Evolutionary conservation across 2,113 vertebrate genomes (phyloP).

Genomic region (Tetrax tetrax): DNA sequence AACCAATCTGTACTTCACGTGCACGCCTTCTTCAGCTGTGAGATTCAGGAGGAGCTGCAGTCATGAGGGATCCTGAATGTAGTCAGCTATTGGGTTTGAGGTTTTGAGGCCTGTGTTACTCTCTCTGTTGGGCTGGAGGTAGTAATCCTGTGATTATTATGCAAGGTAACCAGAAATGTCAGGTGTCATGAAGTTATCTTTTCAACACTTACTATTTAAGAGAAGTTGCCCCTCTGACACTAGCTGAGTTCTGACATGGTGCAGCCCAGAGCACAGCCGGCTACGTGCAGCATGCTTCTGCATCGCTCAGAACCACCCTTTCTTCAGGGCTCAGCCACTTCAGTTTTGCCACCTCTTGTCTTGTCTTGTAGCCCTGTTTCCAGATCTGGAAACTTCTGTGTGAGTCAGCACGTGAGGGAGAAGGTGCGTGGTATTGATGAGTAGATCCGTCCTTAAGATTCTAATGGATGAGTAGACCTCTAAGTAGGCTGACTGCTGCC

Average conservation of each 20-base stretch:
- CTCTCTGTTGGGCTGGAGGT: neutral
- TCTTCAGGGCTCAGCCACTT: neutral
- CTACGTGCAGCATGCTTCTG: fast-evolving
- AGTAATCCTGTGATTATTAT: neutral
- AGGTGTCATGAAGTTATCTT: neutral
- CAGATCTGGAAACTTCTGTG: neutral
- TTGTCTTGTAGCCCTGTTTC: neutral
- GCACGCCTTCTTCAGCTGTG: fast-evolving
- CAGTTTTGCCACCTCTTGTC: neutral
- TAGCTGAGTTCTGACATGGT: neutral
- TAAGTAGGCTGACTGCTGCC: neutral
- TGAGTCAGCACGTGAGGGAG: neutral
- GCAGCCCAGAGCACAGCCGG: neutral
- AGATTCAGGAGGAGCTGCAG: neutral
- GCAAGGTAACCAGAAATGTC: neutral
- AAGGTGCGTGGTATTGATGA: neutral
- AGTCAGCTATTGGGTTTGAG: neutral
- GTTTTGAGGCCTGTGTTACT: neutral
- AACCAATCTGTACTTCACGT: neutral
- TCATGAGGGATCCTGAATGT: neutral
- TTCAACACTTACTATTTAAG: neutral
- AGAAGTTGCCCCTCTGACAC: neutral
- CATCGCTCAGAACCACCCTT: neutral
- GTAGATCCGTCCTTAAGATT: neutral
- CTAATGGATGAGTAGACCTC: neutral